Evolutionary conservation across 2,113 vertebrate genomes (phyloP).

Genomic region (Oreotrochilus melanogaster): DNA sequence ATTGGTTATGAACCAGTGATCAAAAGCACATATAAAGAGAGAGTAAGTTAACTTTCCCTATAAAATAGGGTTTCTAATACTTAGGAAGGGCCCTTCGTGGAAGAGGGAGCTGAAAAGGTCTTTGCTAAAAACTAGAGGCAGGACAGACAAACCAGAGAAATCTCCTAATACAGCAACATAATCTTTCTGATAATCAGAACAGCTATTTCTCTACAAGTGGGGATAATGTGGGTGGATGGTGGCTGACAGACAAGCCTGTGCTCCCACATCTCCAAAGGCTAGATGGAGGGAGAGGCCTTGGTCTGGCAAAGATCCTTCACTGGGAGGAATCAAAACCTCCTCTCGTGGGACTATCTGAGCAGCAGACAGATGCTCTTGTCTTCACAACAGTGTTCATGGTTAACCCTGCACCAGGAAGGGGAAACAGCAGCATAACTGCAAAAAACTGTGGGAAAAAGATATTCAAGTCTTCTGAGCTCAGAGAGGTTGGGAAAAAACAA

Average conservation of each 20-base stretch:
- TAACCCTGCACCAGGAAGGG: background rate
- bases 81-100: background rate
- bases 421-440: constrained; percentile 5
- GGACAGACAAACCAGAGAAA: background rate
- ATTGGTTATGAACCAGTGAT: background rate
- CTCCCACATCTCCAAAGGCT: background rate
- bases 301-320: background rate
- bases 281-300: background rate
- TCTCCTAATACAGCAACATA: background rate
- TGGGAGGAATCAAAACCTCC: background rate
- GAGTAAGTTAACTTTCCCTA: background rate
- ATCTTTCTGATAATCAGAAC: background rate
- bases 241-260: background rate
- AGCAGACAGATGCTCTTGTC: background rate
- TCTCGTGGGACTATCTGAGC: background rate
- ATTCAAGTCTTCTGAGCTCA: background rate
- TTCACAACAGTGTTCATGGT: background rate
- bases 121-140: background rate
- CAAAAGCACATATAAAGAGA: background rate
- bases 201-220: background rate
- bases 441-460: constrained; percentile 19
- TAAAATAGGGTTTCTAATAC: background rate
- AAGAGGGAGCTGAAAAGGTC: background rate
- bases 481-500: background rate
- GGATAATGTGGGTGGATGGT: rapidly evolving